Base-by-base conservation (phyloP, 2,797 vertebrate genomes). In the Schizopygopsis pylzovi region DNA sequence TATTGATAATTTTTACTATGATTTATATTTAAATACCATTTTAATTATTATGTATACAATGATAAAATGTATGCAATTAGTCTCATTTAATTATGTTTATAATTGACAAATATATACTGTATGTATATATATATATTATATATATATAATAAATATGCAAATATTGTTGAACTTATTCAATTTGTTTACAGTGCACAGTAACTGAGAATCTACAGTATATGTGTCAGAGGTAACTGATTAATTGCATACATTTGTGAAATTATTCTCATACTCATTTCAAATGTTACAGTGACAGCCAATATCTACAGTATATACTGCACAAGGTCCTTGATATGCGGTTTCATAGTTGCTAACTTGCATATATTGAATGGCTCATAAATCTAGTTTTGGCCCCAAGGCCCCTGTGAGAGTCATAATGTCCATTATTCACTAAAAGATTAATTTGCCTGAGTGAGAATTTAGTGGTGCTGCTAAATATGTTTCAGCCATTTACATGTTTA, bases 371-470 rank as follows among this genome's bases (percentile, higher is more conserved):
- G 8, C 61, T 12, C n/a, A 45, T 63, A 15, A 41, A 63, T 79
- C 61, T 49, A 80, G 2, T 20, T 47, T 49, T 67, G 41, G 59
- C 78, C 41, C 16, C n/a, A 54, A 72, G 37, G 52, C 52, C 28
- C 81, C 39, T 37, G 37, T 41, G 37, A 61, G 77, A 43, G 20
- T 43, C 52, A 45, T 72, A 45, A 72, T 59, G n/a, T 72, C 39
- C 4, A 10, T 52, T 72, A 59, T 25, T 28, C 39, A 20, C 67
- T 72, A 43, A 82, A 72, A n/a, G 10, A 41, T n/a, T 49, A 11
- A 41, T 82, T 82, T 72, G 52, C 67, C 52, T 82, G 22, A 56
- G 16, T 41, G 37, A 59, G 12, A 25, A 33, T 82, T 72, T 82
- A 68, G 49, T 33, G 16, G 49, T 33, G 16, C 37, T 63, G 16